Evolutionary conservation across 1,140 invertebrate species (phyloP).

Genomic region (Bombus ignitus): DNA sequence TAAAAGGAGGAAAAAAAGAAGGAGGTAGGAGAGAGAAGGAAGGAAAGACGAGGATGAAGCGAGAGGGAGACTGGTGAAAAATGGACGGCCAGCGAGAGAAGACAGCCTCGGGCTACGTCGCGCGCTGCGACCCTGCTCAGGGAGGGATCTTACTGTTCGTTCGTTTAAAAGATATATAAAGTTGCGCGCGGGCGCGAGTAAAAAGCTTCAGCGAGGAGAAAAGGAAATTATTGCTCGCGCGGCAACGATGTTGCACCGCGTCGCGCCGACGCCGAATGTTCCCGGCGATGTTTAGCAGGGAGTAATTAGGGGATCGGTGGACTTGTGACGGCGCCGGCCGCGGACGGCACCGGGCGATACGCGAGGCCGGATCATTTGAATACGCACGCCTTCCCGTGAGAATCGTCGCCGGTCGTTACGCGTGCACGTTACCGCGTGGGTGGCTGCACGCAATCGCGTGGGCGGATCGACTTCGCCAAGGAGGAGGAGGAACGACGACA

Average conservation of each 20-base stretch:
- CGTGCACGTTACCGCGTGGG: slow-evolving; percentile 58
- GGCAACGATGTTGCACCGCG: background rate
- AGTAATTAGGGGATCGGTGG: slow-evolving; percentile 41
- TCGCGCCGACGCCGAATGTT: background rate
- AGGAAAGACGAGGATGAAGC: background rate
- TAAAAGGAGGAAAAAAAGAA: slow-evolving; percentile 76
- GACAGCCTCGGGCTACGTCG: slow-evolving; percentile 76
- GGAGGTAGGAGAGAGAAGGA: slow-evolving; percentile 12
- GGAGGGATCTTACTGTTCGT: slow-evolving; percentile 66
- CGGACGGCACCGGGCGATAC: background rate
- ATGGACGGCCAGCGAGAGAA: slow-evolving; percentile 80
- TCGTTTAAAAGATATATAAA: slow-evolving; percentile 36
- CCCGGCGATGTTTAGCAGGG: slow-evolving; percentile 39
- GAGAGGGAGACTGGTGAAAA: slow-evolving; percentile 77
- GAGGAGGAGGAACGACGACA: slow-evolving; percentile 30
- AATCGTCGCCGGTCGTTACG: slow-evolving; percentile 59
- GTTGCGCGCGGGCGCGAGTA: background rate
- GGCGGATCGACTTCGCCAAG: slow-evolving; percentile 45
- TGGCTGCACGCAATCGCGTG: slow-evolving; percentile 64
- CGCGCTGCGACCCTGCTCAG: slow-evolving; percentile 77
- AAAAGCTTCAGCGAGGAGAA: background rate
- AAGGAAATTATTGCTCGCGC: slow-evolving; percentile 19
- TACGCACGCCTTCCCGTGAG: slow-evolving; percentile 61
- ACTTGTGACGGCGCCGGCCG: background rate
- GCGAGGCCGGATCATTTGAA: slow-evolving; percentile 48